Evolutionary conservation across 2,113 vertebrate species (phyloP).

Genomic region (Thalassoma bifasciatum): DNA sequence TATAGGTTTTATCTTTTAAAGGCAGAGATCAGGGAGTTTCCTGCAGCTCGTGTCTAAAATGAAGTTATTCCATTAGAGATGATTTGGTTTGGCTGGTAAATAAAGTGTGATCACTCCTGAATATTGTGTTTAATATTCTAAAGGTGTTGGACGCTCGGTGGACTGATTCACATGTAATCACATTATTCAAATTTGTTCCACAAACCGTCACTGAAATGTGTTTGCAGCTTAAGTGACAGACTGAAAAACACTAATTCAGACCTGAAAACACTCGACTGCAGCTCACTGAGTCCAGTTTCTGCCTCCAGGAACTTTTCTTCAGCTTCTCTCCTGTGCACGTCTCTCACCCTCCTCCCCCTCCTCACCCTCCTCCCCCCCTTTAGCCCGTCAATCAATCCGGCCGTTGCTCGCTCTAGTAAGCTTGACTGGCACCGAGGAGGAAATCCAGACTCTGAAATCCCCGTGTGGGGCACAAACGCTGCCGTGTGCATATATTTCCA

Average conservation of each 20-base stretch:
- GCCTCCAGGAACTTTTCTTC: constrained; percentile 21
- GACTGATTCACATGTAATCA: constrained; percentile 34
- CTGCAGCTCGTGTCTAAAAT: not conserved
- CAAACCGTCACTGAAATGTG: constrained; percentile 17
- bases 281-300: constrained; percentile 42
- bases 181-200: constrained; percentile 35
- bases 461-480: constrained; percentile 17
- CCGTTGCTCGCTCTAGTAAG: constrained; percentile 59
- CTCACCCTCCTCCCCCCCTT: constrained; percentile 33
- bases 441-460: constrained; percentile 17
- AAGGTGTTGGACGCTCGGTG: constrained; percentile 4
- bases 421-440: constrained; percentile 69
- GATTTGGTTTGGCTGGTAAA: not conserved
- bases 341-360: too few species aligned
- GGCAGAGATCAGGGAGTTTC: not conserved
- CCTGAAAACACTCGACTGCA: too few species aligned
- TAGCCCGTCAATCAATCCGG: constrained; percentile 63
- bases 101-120: not conserved
- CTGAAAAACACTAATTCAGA: constrained; percentile 8
- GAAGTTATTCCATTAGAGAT: not conserved
- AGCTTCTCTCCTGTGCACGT: constrained; percentile 19
- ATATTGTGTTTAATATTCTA: not conserved
- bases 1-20: not conserved
- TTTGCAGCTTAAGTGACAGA: constrained; percentile 1
- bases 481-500: constrained; percentile 10